These are phyloP conservation scores for Corythoichthys intestinalis DNA, from an alignment of 2,113 vertebrate genomes.

Conservation along the genomic window DNA sequence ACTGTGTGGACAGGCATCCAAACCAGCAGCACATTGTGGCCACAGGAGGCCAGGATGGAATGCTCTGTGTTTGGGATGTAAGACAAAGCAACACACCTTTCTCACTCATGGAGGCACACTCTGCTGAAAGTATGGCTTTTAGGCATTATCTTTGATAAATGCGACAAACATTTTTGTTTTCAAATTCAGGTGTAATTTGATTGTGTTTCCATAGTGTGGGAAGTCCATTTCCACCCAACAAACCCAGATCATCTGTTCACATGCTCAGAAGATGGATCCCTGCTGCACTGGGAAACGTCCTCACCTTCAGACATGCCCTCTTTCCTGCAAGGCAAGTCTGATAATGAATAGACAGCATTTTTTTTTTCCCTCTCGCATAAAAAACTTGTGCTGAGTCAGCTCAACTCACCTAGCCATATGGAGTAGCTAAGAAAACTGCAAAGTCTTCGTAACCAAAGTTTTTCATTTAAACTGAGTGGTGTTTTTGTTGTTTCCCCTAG, in stretches of 20 bases:
- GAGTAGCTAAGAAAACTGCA: neutral
- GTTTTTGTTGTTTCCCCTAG: conserved; percentile 58
- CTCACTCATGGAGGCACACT: conserved; percentile 92
- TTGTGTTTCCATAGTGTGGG: conserved; percentile 82
- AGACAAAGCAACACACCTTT: conserved; percentile 85
- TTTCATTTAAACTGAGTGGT: neutral
- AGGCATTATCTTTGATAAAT: neutral
- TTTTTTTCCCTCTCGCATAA: neutral
- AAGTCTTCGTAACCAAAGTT: neutral
- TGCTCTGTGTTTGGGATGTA: conserved; percentile 96
- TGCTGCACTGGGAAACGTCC: conserved; percentile 94
- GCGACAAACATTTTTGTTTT: neutral
- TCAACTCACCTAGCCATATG: neutral
- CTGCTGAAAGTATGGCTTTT: conserved; percentile 86
- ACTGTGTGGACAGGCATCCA: conserved; percentile 94
- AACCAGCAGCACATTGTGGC: conserved; percentile 96
- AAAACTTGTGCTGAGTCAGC: conserved; percentile 2
- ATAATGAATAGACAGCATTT: too few relatives aligned
- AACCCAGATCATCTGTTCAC: conserved; percentile 95
- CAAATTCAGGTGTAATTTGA: neutral
- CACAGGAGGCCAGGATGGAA: conserved; percentile 92
- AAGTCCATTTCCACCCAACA: conserved; percentile 94
- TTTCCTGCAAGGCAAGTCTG: conserved; percentile 82
- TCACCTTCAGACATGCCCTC: conserved; percentile 79
- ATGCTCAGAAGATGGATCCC: conserved; percentile 93